Conservation (phyloP, 1,140 invertebrate genomes). For the Drosophila quadrilineata region DNA sequence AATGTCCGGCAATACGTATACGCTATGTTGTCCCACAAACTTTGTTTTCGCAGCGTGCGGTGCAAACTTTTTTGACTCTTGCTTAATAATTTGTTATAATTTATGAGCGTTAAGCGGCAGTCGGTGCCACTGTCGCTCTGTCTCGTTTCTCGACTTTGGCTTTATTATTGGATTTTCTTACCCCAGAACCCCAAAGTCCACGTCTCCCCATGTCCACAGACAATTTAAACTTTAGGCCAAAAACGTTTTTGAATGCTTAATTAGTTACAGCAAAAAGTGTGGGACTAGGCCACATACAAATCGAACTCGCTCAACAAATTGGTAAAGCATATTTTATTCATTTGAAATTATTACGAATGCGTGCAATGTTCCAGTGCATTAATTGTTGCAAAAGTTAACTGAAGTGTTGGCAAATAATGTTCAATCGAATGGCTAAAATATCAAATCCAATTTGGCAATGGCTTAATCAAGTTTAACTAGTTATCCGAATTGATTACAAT, state of each 20-base stretch:
- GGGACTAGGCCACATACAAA: too few species aligned
- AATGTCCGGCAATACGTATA: neutral
- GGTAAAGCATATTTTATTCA: slow-evolving; percentile 45
- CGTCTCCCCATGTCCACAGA: slow-evolving; percentile 42
- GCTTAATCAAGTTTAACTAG: neutral
- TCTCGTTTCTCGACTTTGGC: slow-evolving; percentile 23
- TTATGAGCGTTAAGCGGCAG: slow-evolving; percentile 47
- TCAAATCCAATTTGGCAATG: neutral
- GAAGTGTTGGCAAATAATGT: slow-evolving; percentile 4
- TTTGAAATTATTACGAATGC: slow-evolving; percentile 42
- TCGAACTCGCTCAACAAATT: too few species aligned
- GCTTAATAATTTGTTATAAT: slow-evolving; percentile 70
- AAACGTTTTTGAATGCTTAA: slow-evolving; percentile 75
- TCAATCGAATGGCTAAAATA: neutral
- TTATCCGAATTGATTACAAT: neutral
- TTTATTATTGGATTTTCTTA: slow-evolving; percentile 63
- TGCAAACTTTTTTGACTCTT: slow-evolving; percentile 58
- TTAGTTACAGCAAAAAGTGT: slow-evolving; percentile 49
- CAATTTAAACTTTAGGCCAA: slow-evolving; percentile 67
- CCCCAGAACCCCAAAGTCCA: too few species aligned
- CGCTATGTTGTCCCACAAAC: slow-evolving; percentile 20
- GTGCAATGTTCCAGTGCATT: slow-evolving; percentile 14
- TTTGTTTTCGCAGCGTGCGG: slow-evolving; percentile 54
- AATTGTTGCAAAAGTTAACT: neutral
- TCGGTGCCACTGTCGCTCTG: neutral